Base-by-base conservation (phyloP, 2,797 vertebrate species). In the Liparis tanakae region DNA sequence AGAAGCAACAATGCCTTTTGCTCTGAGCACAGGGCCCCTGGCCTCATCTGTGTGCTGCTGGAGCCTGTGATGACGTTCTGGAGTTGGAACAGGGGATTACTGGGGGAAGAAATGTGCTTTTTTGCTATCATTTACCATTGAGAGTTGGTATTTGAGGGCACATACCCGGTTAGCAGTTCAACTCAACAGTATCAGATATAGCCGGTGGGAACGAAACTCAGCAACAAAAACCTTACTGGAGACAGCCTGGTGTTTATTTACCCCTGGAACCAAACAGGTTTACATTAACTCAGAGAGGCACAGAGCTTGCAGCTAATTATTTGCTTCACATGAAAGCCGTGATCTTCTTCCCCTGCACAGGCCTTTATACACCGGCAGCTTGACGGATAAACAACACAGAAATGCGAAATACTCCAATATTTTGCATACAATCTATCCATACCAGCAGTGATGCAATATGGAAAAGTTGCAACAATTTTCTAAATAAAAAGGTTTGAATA, bases 1-100 rank as follows among this genome's bases (percentile, higher is more conserved):
- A 89, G 89, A 91, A 88, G 79, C 81, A 89, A 86, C 87, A 87
- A 81, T 85, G 86, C 64, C 60, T 87, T 92, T 88, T 80, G 74
- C 83, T 87, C 70, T 20, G 74, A 86, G 85, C 80, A 59, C 46
- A 74, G 76, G 30, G 72, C 76, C 81, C 77, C 75, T 51, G 81
- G 83, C 84, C 80, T 79, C 70, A 2, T 74, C 70, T 75, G 33
- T 4, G 74, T 56, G 80, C 82, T 85, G 89, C 81, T 58, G 72
- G 80, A 62, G 86, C 73, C 81, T 81, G 69, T 72, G 81, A 88
- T 91, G 82, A 87, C 82, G 78, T 78, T 91, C 79, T 80, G 87
- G 91, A 92, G 83, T 61, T 56, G 81, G 76, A 85, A 89, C 87
- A 86, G 75, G 77, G 77, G 79, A 91, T 90, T 88, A 86, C 78